Base-by-base conservation (phyloP, 2,797 vertebrate species). In the Syngnathus acus region DNA sequence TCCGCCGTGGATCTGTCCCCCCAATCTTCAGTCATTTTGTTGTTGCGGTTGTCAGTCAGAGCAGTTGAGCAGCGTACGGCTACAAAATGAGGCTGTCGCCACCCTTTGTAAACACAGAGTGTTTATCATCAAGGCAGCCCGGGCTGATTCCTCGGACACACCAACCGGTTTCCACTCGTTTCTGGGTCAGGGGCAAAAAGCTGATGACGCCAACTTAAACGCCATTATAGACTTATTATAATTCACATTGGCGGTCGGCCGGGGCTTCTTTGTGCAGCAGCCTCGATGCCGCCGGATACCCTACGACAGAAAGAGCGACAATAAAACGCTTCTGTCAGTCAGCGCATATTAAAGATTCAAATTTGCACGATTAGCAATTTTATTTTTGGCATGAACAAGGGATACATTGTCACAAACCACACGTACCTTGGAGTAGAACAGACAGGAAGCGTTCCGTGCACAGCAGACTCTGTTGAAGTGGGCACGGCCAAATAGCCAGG, bases 1-100 rank as follows among this genome's bases (percentile, higher is more conserved):
- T 87, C 89, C 0, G 76, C 77, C 0, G 90, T 82, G 65, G 88
- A 87, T 26, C 76, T 85, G 67, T 87, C 86, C 6, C 87, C 84
- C 81, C 89, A 86, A 23, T 92, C 90, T 75, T 86, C 71, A 4
- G 64, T 78, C 82, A 84, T 82, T 11, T 62, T 45, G 23, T 6
- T 13, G 50, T n/a, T 51, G 19, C 8, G 0, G n/a, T 51, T n/a
- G 1, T 21, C 1, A 39, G 37, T 59, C 16, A 3, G 38, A 59
- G 37, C 4, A 59, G 37, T 32, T 37, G 13, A 37, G 14, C 32
- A 17, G 37, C 32, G 32, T 37, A 32, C 38, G 32, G 16, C 17
- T 14, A 42, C 38, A 42, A 40, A 21, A 39, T 7, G 50, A n/a
- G 14, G 37, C 51, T 42, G 51, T 57, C 39, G 10, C 50, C 5